These are phyloP conservation scores for Otis tarda DNA, from an alignment of 2,113 vertebrate species.

Conservation along the genomic window DNA sequence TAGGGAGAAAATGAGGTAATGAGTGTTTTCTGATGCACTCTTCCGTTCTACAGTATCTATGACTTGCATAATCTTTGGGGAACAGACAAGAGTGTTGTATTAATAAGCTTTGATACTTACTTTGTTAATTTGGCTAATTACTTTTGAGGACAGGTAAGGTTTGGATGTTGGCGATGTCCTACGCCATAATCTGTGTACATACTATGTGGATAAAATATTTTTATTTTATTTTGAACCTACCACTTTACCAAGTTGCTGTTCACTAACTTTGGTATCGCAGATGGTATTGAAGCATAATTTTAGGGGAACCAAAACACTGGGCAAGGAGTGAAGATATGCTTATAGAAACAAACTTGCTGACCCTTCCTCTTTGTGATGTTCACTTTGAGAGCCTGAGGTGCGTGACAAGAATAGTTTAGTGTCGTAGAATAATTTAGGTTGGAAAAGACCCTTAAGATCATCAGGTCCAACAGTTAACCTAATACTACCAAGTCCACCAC, in stretches of 20 bases:
- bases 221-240: background rate
- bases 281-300: background rate
- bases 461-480: background rate
- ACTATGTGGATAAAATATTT: background rate
- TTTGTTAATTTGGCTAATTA: background rate
- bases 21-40: background rate
- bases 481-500: background rate
- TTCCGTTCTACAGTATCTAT: background rate
- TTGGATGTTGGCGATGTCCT: background rate
- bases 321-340: background rate
- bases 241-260: background rate
- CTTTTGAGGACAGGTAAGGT: background rate
- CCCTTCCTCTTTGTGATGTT: background rate
- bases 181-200: background rate
- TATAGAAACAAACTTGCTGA: background rate
- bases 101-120: background rate
- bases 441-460: background rate
- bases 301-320: background rate
- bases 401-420: background rate
- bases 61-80: background rate
- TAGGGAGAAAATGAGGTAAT: background rate
- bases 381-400: background rate
- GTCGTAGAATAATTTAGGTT: background rate
- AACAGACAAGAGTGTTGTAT: background rate
- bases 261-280: background rate